Conservation (phyloP, 2,113 vertebrate genomes). For the Phaethornis superciliosus region DNA sequence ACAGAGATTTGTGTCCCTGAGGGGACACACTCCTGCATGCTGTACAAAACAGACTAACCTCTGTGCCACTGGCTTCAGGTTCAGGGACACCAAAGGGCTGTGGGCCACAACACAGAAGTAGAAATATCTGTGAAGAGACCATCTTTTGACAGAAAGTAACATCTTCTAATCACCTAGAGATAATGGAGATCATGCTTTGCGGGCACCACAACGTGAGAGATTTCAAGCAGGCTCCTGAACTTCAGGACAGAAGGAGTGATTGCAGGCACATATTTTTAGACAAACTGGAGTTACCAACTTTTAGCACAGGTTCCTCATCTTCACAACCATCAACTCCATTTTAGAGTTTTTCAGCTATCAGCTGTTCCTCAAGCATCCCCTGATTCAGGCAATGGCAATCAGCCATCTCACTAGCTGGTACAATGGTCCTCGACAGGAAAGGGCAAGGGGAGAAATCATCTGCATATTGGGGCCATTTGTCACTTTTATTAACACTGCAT, state of each 20-base stretch:
- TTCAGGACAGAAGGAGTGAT: not conserved
- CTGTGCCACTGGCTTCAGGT: not conserved
- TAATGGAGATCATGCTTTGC: not conserved
- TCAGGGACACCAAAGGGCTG: not conserved
- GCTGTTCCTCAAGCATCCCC: not conserved
- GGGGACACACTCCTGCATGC: not conserved
- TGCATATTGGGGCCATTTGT: not conserved
- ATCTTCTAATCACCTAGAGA: not conserved
- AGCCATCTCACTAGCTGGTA: not conserved
- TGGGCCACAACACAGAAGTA: not conserved
- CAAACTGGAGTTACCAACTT: not conserved
- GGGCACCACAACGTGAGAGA: rapidly evolving
- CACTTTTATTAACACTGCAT: not conserved
- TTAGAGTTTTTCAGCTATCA: not conserved
- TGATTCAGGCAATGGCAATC: not conserved
- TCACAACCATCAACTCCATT: not conserved
- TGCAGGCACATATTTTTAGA: not conserved
- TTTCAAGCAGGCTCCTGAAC: not conserved
- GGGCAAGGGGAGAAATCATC: conserved; percentile 3
- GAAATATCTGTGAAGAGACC: not conserved
- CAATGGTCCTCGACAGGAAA: not conserved
- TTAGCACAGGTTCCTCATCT: not conserved
- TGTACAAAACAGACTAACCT: not conserved
- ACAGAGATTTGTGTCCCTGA: rapidly evolving
- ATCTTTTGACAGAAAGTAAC: not conserved